phyloP scores from a whole-genome alignment of 2,797 vertebrate genomes.

The Coregonus ussuriensis region DNA sequence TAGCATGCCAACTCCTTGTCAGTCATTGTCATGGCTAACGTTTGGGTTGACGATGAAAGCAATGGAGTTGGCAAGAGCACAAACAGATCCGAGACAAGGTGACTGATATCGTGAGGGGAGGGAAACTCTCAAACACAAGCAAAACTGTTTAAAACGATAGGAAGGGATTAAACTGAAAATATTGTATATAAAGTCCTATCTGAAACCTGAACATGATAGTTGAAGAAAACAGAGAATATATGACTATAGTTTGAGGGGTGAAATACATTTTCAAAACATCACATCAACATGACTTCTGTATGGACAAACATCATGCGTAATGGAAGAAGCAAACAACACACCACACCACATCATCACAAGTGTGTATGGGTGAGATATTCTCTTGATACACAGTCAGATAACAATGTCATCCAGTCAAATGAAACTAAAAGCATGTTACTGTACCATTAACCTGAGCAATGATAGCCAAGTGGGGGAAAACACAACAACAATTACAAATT shows the following conservation, averaged over 20 bases:
- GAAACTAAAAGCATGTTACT: conserved; percentile 53
- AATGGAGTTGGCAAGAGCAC: background rate
- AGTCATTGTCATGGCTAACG: background rate
- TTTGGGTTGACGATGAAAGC: background rate
- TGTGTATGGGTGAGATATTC: conserved; percentile 18
- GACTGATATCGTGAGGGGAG: background rate
- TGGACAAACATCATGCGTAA: background rate
- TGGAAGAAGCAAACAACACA: background rate
- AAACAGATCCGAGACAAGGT: background rate
- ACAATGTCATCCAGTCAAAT: conserved; percentile 30
- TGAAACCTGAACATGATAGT: too few relatives aligned
- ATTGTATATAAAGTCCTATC: background rate
- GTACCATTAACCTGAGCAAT: conserved; percentile 71
- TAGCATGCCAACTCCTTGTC: background rate
- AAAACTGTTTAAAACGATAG: background rate
- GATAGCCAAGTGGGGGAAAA: conserved; percentile 55
- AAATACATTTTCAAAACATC: background rate
- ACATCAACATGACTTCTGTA: too few relatives aligned
- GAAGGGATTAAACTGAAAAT: background rate
- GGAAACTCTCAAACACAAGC: background rate
- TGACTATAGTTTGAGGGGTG: background rate
- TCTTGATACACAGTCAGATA: conserved; percentile 13
- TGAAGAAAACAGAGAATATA: background rate
- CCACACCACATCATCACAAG: conserved; percentile 11
- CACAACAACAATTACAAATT: conserved; percentile 32